Evolutionary conservation across 2,888 invertebrate genomes (phyloP).

Genomic region (Orgyia antiqua): DNA sequence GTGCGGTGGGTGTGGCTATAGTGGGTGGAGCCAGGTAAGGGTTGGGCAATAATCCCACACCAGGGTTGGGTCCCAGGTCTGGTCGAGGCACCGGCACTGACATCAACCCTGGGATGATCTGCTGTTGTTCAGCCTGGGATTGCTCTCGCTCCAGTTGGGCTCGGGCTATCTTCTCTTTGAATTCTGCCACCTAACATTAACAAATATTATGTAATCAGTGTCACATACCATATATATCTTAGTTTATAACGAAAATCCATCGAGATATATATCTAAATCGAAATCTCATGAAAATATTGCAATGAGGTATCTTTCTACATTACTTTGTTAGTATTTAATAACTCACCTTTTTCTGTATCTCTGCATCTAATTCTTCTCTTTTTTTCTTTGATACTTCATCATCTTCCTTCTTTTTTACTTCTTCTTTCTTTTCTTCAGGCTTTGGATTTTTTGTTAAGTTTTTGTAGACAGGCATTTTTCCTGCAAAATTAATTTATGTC

Average conservation of each 20-base stretch:
- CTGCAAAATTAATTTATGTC: slow-evolving; percentile 31
- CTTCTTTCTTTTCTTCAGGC: slow-evolving; percentile 66
- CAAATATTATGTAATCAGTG: not conserved
- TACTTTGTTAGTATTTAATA: too few species aligned
- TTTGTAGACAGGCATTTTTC: slow-evolving; percentile 88
- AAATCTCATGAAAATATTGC: too few species aligned
- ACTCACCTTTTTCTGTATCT: slow-evolving; percentile 71
- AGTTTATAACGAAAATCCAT: not conserved
- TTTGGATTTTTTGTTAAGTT: slow-evolving; percentile 55
- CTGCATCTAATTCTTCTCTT: slow-evolving; percentile 74
- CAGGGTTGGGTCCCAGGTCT: slow-evolving; percentile 8
- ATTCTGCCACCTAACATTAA: slow-evolving; percentile 62
- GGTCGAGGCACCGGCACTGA: slow-evolving; percentile 2
- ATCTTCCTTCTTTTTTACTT: slow-evolving; percentile 59
- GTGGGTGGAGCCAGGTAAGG: slow-evolving; percentile 7
- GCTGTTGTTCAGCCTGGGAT: slow-evolving; percentile 17
- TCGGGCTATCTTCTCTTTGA: slow-evolving; percentile 67
- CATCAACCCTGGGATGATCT: slow-evolving; percentile 21
- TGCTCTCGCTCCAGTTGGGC: slow-evolving; percentile 52
- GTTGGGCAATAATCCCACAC: slow-evolving; percentile 21
- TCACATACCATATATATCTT: too few species aligned
- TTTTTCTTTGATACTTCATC: slow-evolving; percentile 60
- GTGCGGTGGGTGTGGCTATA: slow-evolving; percentile 8
- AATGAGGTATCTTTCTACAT: too few species aligned
- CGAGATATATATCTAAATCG: too few species aligned